Evolutionary conservation across 2,888 invertebrate species (phyloP), one percentile per base, ranked within the genome.

Genomic region (Mythimna albipuncta): DNA sequence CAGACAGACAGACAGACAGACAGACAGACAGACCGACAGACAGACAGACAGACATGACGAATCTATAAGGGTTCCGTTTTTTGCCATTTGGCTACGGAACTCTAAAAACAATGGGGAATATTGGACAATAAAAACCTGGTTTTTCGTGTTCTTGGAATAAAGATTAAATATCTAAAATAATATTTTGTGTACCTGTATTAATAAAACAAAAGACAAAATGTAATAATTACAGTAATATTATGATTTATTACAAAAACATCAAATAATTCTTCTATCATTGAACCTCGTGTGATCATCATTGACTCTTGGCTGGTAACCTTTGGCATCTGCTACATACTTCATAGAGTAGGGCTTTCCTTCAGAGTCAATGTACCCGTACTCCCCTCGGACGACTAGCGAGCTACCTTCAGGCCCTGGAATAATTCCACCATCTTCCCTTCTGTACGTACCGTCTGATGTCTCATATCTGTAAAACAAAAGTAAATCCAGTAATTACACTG

Each of bases 281-380:
- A 91, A 95, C 81, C 95, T 89, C 2, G 89, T 89, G 41, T 91
- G 88, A n/a, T 91, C 90, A 19, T 91, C 83, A 7, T 87, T 84
- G 6, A 87, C 69, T 54, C 88, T 87, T 2, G 93, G 93, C 71
- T 91, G 94, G 73, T 90, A 96, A 2, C 97, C 97, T 76, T 97
- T 97, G 71, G 96, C 96, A 81, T 97, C 97, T 10, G 97, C 97
- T 1, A 97, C 92, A 85, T 97, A 97, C 63, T 88, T 90, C 41
- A 97, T 89, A 0, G 87, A 83, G 77, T 92, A 90, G 0, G 83
- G 84, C 3, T 86, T 85, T 4, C 97, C 97, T 73, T 93, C 93
- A 3, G 96, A 93, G 52, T 96, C 97, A 74, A 95, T 91, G 86
- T 97, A 97, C 0, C 96, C 96, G 79, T 96, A 97, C 80, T 96